Evolutionary conservation across 2,888 invertebrate genomes (phyloP).

Genomic region (Eupeodes latifasciatus): DNA sequence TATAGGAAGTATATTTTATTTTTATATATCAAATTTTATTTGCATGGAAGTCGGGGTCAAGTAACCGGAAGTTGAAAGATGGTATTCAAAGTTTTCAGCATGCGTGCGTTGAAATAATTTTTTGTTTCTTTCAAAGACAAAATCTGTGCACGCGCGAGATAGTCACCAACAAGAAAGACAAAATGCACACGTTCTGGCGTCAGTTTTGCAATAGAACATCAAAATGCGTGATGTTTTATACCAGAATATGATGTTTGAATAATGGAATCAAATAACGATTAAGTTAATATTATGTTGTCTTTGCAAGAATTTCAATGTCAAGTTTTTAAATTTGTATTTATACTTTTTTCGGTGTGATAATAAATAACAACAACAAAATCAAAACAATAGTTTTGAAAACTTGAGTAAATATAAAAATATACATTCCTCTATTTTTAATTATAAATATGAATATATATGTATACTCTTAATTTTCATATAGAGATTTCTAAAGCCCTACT

Average conservation of each 20-base stretch:
- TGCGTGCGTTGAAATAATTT: neutral
- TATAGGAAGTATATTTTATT: neutral
- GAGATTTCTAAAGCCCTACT: neutral
- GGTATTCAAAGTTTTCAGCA: neutral
- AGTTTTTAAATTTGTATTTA: neutral
- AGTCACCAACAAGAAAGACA: neutral
- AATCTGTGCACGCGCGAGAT: neutral
- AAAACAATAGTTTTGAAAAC: neutral
- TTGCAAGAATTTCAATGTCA: neutral
- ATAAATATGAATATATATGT: neutral
- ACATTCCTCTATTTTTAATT: no score
- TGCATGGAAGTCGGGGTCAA: neutral
- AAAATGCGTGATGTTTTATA: neutral
- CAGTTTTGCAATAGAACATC: neutral
- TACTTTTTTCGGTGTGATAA: no score
- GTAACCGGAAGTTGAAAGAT: neutral
- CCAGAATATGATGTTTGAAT: neutral
- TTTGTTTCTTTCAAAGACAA: neutral
- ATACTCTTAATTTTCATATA: neutral
- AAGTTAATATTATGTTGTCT: neutral
- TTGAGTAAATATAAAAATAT: neutral
- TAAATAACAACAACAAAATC: no score
- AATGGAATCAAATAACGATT: neutral
- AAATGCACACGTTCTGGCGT: neutral
- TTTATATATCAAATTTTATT: neutral